These are phyloP conservation scores for Hyla sarda DNA, from an alignment of 2,113 vertebrate species.

Conservation along the genomic window DNA sequence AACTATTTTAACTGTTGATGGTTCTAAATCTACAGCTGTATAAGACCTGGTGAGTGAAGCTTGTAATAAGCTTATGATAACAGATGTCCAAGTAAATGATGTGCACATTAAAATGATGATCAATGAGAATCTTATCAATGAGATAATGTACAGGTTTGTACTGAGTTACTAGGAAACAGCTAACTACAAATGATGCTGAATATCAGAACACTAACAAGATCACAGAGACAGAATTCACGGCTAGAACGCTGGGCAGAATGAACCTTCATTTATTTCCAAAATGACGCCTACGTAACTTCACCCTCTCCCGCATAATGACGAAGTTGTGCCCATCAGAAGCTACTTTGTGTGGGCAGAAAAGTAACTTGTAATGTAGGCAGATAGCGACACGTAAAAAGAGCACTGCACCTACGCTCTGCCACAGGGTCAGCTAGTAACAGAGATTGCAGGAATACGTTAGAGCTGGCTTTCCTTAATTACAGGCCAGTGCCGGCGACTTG, in stretches of 20 bases:
- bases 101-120: conserved; percentile 10
- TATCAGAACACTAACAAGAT: conserved; percentile 38
- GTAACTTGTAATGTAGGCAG: conserved; percentile 7
- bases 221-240: conserved; percentile 8
- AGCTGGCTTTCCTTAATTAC: neutral
- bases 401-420: conserved; percentile 5
- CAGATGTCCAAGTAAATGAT: neutral
- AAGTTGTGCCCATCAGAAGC: neutral
- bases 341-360: conserved; percentile 19
- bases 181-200: neutral
- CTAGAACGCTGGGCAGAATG: conserved; percentile 16
- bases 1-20: neutral
- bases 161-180: conserved; percentile 27
- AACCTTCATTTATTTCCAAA: conserved; percentile 37
- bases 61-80: neutral
- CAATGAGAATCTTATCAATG: neutral
- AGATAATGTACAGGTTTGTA: neutral
- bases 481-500: neutral
- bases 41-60: neutral
- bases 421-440: conserved; percentile 2
- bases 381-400: conserved; percentile 21
- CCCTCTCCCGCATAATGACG: neutral
- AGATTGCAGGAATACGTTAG: neutral
- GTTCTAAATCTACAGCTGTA: too few relatives aligned
- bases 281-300: neutral